Conservation (phyloP, 2,888 invertebrate species). For the Aricia artaxerxes region DNA sequence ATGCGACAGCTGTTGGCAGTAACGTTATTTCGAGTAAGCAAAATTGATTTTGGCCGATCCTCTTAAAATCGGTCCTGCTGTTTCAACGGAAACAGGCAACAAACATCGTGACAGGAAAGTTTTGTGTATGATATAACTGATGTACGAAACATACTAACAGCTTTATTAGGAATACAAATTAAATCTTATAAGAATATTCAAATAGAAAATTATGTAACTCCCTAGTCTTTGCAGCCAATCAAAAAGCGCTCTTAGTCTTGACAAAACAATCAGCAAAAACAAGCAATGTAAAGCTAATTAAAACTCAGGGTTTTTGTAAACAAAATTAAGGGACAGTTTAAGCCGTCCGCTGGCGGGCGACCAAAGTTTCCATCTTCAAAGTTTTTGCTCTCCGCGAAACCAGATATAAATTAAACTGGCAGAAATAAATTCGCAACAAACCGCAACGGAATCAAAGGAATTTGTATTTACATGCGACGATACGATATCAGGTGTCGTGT, state of each 20-base stretch:
- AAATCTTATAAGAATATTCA: too few relatives aligned
- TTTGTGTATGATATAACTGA: too few relatives aligned
- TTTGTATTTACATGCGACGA: not conserved
- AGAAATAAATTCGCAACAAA: constrained; percentile 27
- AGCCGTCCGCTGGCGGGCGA: not conserved
- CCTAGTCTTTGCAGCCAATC: not conserved
- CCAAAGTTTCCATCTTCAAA: constrained; percentile 20
- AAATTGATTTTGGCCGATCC: too few relatives aligned
- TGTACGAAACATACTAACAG: too few relatives aligned
- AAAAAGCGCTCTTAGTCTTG: not conserved
- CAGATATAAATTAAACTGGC: constrained; percentile 18
- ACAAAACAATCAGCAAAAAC: not conserved
- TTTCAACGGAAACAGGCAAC: too few relatives aligned
- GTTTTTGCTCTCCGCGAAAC: not conserved
- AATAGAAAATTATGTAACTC: too few relatives aligned
- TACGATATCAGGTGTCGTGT: not conserved
- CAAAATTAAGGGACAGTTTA: constrained; percentile 9
- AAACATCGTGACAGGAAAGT: too few relatives aligned
- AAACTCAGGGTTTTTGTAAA: constrained; percentile 10
- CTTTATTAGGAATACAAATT: too few relatives aligned
- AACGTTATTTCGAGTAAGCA: too few relatives aligned
- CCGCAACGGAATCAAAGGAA: constrained; percentile 27
- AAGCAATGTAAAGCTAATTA: constrained; percentile 8
- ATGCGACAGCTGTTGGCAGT: too few relatives aligned
- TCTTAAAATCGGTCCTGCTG: too few relatives aligned